Conservation (phyloP, 2,888 invertebrate species). For the Perizoma affinitatum region DNA sequence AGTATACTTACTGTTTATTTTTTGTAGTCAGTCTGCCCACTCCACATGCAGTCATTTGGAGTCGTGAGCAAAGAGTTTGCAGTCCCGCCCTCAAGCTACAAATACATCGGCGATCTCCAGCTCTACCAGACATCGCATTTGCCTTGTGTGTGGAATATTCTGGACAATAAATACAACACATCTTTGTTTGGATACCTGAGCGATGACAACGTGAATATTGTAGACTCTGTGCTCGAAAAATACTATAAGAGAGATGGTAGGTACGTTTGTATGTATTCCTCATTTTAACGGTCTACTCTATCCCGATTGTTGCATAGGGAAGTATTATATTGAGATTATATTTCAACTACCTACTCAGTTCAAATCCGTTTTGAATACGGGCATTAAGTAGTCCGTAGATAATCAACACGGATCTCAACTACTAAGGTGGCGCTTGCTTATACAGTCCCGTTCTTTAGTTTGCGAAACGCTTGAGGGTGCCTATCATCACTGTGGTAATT, state of each 20-base stretch:
- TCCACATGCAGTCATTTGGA: slow-evolving; percentile 83
- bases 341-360: no score
- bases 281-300: no score
- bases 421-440: no score
- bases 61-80: slow-evolving; percentile 72
- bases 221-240: slow-evolving; percentile 80
- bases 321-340: no score
- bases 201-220: slow-evolving; percentile 65
- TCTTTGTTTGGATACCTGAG: slow-evolving; percentile 76
- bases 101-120: slow-evolving; percentile 73
- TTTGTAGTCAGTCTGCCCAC: slow-evolving; percentile 78
- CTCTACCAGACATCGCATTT: slow-evolving; percentile 77
- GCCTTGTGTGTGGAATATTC: slow-evolving; percentile 71
- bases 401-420: no score
- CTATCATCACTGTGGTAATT: no score
- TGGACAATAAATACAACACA: slow-evolving; percentile 82
- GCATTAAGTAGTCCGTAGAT: no score
- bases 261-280: slow-evolving; percentile 4
- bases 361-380: no score
- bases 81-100: slow-evolving; percentile 62
- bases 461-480: no score
- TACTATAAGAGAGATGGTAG: slow-evolving; percentile 86
- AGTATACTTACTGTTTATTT: neutral
- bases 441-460: no score
- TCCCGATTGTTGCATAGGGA: no score